Base-by-base conservation (phyloP, 1,140 invertebrate genomes). In the Macrosteles quadrilineatus region DNA sequence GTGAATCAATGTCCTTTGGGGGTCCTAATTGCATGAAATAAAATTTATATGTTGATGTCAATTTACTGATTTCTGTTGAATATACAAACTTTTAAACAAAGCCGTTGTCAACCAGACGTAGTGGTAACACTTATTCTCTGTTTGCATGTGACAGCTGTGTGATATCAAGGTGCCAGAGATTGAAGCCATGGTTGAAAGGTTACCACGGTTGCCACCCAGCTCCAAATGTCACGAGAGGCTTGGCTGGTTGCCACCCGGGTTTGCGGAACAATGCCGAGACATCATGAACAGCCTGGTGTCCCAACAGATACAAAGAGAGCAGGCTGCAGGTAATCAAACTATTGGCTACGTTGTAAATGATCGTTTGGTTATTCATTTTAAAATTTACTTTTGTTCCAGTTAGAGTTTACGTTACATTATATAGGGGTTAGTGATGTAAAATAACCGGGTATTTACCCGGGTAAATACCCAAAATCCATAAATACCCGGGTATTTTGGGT, bases 121-220 rank as follows among this genome's bases (percentile, higher is more conserved):
- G n/a, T n/a, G n/a, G 23, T 55, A 55, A 43, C 12, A 53, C 19
- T 53, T 19, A 21, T 65, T 23, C 69, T 67, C 70, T 73, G 73
- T 70, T 84, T 29, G 21, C 3, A 2, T 64, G n/a, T 64, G 29
- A 70, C 81, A 95, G 87, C 90, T 93, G 75, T 93, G 91, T 77
- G 92, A 97, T 78, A 85, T 97, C 30, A 80, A 90, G n/a, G 81
- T 94, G n/a, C 85, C 88, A 0, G 92, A 95, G 83, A 90, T 97
- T 69, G 89, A 96, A 78, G 86, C 87, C 72, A 86, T 96, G 82
- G 74, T 97, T 9, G 80, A 85, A 12, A 85, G 86, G 68, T 83
- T 91, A 69, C 88, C 91, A 1, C 84, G 88, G 23, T 80, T 86
- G 19, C 78, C 85, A 14, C 83, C 88, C 1, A 86, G 85, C 14